These are phyloP conservation scores for Chloropsis cyanopogon DNA, from an alignment of 2,113 vertebrate species.

Conservation along the genomic window DNA sequence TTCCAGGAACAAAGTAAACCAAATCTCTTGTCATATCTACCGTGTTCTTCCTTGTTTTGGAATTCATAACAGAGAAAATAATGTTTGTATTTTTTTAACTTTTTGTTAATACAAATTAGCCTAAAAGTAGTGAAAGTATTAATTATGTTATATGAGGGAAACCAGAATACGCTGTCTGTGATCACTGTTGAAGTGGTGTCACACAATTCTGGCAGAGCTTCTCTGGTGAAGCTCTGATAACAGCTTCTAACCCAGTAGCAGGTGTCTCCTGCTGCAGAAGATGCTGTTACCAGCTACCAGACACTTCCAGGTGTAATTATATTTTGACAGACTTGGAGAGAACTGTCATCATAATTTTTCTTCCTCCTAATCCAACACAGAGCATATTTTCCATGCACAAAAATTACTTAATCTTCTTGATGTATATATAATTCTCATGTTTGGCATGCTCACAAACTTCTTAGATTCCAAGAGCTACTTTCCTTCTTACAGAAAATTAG, in stretches of 20 bases:
- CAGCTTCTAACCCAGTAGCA: background rate
- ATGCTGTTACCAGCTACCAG: background rate
- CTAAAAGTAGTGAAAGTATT: background rate
- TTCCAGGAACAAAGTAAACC: background rate
- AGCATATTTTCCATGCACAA: background rate
- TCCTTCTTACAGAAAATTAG: background rate
- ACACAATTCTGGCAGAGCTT: background rate
- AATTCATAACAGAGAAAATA: background rate
- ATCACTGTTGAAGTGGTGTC: background rate
- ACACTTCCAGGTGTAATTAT: background rate
- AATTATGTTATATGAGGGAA: background rate
- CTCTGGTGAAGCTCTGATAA: background rate
- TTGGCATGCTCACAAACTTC: background rate
- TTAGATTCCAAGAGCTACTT: background rate
- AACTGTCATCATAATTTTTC: background rate
- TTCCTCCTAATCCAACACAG: background rate
- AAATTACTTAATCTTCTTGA: background rate
- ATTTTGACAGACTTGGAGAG: background rate
- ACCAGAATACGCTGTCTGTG: background rate
- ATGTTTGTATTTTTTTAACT: fast-evolving
- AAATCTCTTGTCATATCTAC: background rate
- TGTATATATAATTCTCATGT: background rate
- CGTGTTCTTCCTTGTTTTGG: background rate
- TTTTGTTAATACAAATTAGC: background rate
- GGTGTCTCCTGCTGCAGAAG: background rate